Base-by-base conservation (phyloP, 2,797 vertebrate genomes). In the Pseudochirops corinnae region DNA sequence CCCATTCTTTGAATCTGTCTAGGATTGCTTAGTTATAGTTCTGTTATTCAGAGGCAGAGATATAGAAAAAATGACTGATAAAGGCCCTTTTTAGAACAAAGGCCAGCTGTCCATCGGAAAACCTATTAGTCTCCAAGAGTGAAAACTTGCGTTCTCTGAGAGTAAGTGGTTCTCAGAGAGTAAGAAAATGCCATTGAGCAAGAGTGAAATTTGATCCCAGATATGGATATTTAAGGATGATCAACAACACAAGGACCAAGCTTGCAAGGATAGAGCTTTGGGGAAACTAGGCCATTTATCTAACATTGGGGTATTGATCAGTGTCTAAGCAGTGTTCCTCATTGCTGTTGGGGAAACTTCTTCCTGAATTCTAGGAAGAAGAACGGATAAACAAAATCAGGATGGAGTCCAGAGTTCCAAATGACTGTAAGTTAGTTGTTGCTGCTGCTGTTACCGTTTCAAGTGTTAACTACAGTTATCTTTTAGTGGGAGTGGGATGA, bases 361-460 rank as follows among this genome's bases (percentile, higher is more conserved):
- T 98, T 93, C 96, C 97, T 97, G 95, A 97, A 92, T 98, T 98
- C 97, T 97, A 98, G 98, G 98, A 99, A 99, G 99, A 99, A 99
- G 99, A 99, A 98, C 99, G 98, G 98, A 99, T 99, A 96, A 99
- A 99, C 98, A 99, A 99, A 97, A 98, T 99, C 96, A 99, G 98
- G 95, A 98, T 99, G 94, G 98, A 99, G 98, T 98, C 98, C 95
- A 99, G 99, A 98, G 98, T 98, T 97, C 98, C 98, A 67, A 99
- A 99, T 94, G 98, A 99, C 98, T 98, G 99, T 99, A 98, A 99
- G 99, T 99, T 97, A 98, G 97, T 97, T 91, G 92, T 6, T 39
- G 0, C 31, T 56, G 0, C 31, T 56, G 55, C 50, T 55, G 93
- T 56, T 28, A 0, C n/a, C 7, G 0, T 39, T 82, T 82, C n/a